Evolutionary conservation across 2,113 vertebrate genomes (phyloP).

Genomic region (Lynx canadensis): DNA sequence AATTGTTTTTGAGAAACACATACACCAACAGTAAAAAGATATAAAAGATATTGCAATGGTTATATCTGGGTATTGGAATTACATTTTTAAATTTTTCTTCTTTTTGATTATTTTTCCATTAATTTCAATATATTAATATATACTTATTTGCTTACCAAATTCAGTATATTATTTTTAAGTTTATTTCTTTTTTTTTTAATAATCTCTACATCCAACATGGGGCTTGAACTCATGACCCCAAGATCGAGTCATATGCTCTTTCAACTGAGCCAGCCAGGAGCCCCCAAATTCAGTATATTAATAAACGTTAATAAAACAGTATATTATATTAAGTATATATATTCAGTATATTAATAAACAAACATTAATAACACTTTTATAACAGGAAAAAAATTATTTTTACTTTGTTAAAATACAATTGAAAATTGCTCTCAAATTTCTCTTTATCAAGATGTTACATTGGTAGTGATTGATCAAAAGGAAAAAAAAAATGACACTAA

Average conservation of each 20-base stretch:
- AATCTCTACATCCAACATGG: background rate
- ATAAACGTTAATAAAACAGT: background rate
- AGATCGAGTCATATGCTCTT: background rate
- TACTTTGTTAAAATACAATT: background rate
- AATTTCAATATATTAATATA: background rate
- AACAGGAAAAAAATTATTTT: constrained; percentile 18
- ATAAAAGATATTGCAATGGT: background rate
- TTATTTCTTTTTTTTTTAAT: background rate
- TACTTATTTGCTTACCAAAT: constrained; percentile 16
- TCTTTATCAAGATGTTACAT: background rate
- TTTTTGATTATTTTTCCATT: background rate
- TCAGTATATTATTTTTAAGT: background rate
- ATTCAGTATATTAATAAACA: background rate
- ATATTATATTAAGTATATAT: no score
- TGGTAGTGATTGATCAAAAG: background rate
- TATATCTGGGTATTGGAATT: background rate
- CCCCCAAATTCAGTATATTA: background rate
- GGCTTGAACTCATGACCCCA: background rate
- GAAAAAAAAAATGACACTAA: background rate
- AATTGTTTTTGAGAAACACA: background rate
- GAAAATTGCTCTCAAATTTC: background rate
- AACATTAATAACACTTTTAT: background rate
- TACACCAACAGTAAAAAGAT: background rate
- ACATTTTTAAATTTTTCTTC: background rate
- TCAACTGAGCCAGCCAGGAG: background rate